Conservation (phyloP, 2,888 invertebrate genomes). For the Callimorpha dominula region DNA sequence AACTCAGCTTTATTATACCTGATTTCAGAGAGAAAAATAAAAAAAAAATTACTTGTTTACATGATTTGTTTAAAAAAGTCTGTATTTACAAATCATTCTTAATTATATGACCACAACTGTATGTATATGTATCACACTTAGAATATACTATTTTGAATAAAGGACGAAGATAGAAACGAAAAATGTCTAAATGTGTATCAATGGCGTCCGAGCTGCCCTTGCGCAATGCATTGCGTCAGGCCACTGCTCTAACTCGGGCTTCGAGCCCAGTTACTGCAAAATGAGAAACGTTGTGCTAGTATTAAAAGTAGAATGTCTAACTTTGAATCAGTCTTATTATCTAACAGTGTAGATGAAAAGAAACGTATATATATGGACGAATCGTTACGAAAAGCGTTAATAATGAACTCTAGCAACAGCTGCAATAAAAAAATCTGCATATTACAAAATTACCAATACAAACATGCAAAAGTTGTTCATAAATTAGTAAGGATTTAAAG, state of each 20-base stretch:
- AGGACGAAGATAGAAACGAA: conserved; percentile 19
- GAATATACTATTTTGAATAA: not conserved
- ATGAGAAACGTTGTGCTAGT: conserved; percentile 33
- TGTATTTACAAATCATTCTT: too few species aligned
- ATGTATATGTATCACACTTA: not conserved
- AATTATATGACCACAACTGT: too few species aligned
- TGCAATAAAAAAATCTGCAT: not conserved
- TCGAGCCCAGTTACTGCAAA: conserved; percentile 32
- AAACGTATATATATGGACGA: not conserved
- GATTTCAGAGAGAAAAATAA: too few species aligned
- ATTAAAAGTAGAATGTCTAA: conserved; percentile 20
- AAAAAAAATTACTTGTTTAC: too few species aligned
- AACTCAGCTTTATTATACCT: too few species aligned
- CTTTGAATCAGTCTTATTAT: conserved; percentile 5
- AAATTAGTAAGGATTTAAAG: not conserved
- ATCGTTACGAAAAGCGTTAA: not conserved
- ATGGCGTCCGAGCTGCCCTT: conserved; percentile 44
- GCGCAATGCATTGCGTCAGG: conserved; percentile 63
- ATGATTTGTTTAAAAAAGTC: too few species aligned
- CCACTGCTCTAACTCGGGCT: conserved; percentile 40
- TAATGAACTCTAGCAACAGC: not conserved
- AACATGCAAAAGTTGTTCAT: not conserved
- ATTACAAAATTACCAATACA: not conserved
- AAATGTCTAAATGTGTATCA: conserved; percentile 22
- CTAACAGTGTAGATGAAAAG: conserved; percentile 2